A percentile compares a stretch with the other conserved stretches of the same genome.
phyloP scores from a whole-genome alignment of 2,113 vertebrate species.

The Todiramphus saurophagus region DNA sequence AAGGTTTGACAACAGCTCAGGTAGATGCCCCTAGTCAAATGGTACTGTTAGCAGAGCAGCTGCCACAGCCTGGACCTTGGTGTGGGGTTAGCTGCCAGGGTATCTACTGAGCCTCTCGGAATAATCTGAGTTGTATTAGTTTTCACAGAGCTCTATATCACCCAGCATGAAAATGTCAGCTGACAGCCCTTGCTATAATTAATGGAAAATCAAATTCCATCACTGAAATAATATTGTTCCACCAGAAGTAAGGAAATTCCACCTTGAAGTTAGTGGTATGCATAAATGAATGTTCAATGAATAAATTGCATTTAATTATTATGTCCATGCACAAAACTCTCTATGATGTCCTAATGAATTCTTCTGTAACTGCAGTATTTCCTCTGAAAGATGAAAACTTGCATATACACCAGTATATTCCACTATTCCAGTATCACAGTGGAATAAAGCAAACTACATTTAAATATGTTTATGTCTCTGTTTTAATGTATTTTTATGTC shows the following conservation, averaged over 20 bases:
- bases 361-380: neutral
- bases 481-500: neutral
- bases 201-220: neutral
- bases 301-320: neutral
- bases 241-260: neutral
- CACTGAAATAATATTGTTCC: neutral
- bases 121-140: neutral
- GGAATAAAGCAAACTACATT: neutral
- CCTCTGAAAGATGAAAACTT: neutral
- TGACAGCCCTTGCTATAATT: neutral
- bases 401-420: neutral
- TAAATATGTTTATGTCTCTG: neutral
- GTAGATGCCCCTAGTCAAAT: neutral
- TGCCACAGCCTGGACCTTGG: neutral
- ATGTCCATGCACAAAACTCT: neutral
- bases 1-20: neutral
- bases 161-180: neutral
- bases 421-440: neutral
- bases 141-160: neutral
- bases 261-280: neutral
- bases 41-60: neutral
- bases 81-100: neutral
- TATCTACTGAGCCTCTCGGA: neutral
- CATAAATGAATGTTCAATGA: neutral
- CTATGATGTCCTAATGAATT: neutral